phyloP scores from a whole-genome alignment of 2,888 invertebrate genomes.

The Dendrolimus houi region DNA sequence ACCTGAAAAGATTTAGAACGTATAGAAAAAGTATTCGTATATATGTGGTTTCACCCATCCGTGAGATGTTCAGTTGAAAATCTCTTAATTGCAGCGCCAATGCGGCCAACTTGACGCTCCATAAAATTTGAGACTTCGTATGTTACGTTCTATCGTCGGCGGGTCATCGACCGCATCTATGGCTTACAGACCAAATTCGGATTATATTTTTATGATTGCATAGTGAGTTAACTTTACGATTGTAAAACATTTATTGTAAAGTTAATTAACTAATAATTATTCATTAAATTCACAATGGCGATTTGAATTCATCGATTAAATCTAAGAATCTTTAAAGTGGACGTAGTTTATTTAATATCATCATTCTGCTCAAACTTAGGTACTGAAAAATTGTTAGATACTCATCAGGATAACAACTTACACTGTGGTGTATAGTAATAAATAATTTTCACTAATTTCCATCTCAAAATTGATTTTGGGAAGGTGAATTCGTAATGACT shows the following conservation, averaged over 20 bases:
- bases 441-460: too few species aligned
- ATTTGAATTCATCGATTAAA: too few species aligned
- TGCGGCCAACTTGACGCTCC: slow-evolving; percentile 55
- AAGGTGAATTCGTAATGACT: too few species aligned
- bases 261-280: neutral
- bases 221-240: neutral
- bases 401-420: too few species aligned
- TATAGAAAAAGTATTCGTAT: slow-evolving; percentile 29
- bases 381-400: too few species aligned
- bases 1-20: slow-evolving; percentile 18
- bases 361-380: too few species aligned
- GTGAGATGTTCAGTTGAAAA: slow-evolving; percentile 47
- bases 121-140: slow-evolving; percentile 51
- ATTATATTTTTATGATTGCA: neutral
- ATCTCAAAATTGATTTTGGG: too few species aligned
- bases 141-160: slow-evolving; percentile 41
- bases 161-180: slow-evolving; percentile 36
- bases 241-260: neutral
- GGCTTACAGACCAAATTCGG: slow-evolving; percentile 3
- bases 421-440: too few species aligned
- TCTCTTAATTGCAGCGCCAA: slow-evolving; percentile 49
- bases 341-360: too few species aligned
- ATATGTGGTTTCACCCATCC: slow-evolving; percentile 37
- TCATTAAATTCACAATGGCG: neutral
- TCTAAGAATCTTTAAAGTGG: too few species aligned